A percentile compares a stretch with the other conserved stretches of the same genome.
These are phyloP conservation scores for Camponotus vicinus DNA, from an alignment of 1,140 invertebrate species.

Conservation along the genomic window DNA sequence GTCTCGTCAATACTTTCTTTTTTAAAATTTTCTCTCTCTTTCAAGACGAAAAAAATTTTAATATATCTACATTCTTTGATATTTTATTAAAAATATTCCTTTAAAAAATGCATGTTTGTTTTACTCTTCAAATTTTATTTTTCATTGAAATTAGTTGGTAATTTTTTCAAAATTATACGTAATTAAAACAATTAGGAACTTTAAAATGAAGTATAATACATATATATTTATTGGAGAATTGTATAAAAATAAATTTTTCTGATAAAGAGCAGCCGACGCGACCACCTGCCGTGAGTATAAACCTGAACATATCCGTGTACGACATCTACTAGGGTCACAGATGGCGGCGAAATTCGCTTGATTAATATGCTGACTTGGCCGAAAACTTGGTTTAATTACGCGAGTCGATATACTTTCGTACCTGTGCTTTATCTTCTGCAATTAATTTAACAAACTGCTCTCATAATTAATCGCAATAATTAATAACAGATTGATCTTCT, in stretches of 20 bases:
- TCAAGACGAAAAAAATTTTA: neutral
- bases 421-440: conserved; percentile 26
- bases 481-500: conserved; percentile 53
- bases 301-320: conserved; percentile 42
- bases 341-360: conserved; percentile 65
- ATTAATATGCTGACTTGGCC: conserved; percentile 67
- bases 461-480: conserved; percentile 52
- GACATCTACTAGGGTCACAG: conserved; percentile 63
- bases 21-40: conserved; percentile 54
- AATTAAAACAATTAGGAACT: neutral
- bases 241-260: conserved; percentile 31
- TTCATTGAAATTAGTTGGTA: neutral
- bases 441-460: conserved; percentile 44
- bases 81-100: neutral
- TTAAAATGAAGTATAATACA: neutral
- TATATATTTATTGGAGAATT: neutral
- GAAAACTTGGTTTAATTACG: conserved; percentile 66
- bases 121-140: neutral
- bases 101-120: neutral
- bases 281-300: conserved; percentile 61
- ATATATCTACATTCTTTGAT: neutral
- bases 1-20: neutral
- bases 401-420: conserved; percentile 51
- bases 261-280: conserved; percentile 56
- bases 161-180: neutral